phyloP scores from a whole-genome alignment of 1,140 invertebrate species.

The Drosophila guanche region DNA sequence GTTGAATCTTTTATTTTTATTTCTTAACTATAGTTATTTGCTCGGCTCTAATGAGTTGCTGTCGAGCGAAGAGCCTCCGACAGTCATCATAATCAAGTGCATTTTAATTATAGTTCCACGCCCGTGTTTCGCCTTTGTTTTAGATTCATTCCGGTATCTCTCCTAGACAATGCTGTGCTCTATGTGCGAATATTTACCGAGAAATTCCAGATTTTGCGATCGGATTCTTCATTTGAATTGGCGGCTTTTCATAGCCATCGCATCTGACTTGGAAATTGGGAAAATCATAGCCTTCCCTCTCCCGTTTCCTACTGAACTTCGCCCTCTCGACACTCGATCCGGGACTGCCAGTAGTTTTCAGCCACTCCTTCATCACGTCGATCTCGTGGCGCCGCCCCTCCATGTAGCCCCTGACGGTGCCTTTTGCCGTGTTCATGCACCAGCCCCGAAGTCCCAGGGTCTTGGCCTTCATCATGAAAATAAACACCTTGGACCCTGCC shows the following conservation, averaged over 20 bases:
- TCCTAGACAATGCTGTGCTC: constrained; percentile 29
- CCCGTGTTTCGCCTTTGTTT: constrained; percentile 45
- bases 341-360: constrained; percentile 59
- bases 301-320: constrained; percentile 21
- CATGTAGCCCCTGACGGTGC: constrained; percentile 63
- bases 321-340: constrained; percentile 29
- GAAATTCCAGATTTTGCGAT: too few relatives aligned
- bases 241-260: constrained; percentile 2
- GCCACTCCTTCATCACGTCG: constrained; percentile 67
- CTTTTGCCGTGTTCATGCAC: constrained; percentile 54
- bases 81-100: constrained; percentile 57
- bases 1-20: constrained; percentile 26
- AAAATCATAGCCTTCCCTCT: constrained; percentile 43
- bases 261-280: constrained; percentile 57
- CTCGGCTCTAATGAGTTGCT: constrained; percentile 43
- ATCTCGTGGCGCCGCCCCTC: constrained; percentile 53
- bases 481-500: constrained; percentile 67
- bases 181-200: constrained; percentile 13
- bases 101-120: constrained; percentile 58
- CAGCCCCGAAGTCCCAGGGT: constrained; percentile 56
- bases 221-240: too few relatives aligned
- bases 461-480: constrained; percentile 52
- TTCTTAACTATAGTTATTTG: constrained; percentile 44
- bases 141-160: constrained; percentile 54
- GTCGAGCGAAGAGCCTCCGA: constrained; percentile 31